phyloP scores from a whole-genome alignment of 1,140 invertebrate species.

The Xylocopa sonorina region DNA sequence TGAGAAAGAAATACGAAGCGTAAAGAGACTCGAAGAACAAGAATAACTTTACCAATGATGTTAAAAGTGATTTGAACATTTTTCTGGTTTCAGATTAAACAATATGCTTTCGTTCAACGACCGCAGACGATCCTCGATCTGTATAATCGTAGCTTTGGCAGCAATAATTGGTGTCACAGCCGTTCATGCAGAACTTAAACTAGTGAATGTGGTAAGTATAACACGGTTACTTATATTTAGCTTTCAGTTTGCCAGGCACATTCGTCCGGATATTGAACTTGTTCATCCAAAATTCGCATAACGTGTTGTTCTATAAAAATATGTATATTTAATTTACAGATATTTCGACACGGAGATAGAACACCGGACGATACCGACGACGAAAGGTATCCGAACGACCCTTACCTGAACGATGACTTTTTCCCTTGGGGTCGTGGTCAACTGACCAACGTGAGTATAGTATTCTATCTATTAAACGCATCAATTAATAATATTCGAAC shows the following conservation, averaged over 20 bases:
- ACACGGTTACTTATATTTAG: neutral
- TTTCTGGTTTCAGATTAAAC: neutral
- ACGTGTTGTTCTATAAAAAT: too few species aligned
- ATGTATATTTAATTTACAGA: slow-evolving; percentile 72
- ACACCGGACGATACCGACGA: slow-evolving; percentile 84
- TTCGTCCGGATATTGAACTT: neutral
- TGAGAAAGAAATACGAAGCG: too few species aligned
- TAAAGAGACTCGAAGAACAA: neutral
- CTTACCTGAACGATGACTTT: slow-evolving; percentile 83
- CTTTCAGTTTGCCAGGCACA: neutral
- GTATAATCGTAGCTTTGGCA: slow-evolving; percentile 15
- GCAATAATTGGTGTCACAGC: neutral
- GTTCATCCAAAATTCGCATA: too few species aligned
- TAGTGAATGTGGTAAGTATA: slow-evolving; percentile 62
- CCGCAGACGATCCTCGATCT: neutral
- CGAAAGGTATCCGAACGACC: slow-evolving; percentile 85
- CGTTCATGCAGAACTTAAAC: slow-evolving; percentile 38
- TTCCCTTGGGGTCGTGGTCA: slow-evolving; percentile 87
- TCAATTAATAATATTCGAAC: too few species aligned
- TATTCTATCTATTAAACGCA: too few species aligned
- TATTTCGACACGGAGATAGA: slow-evolving; percentile 90
- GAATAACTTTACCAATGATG: neutral
- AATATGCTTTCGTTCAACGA: slow-evolving; percentile 27
- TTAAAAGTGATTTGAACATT: too few species aligned
- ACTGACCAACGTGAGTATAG: slow-evolving; percentile 88